Evolutionary conservation across 2,888 invertebrate genomes (phyloP).

Genomic region (Cantharis rustica): DNA sequence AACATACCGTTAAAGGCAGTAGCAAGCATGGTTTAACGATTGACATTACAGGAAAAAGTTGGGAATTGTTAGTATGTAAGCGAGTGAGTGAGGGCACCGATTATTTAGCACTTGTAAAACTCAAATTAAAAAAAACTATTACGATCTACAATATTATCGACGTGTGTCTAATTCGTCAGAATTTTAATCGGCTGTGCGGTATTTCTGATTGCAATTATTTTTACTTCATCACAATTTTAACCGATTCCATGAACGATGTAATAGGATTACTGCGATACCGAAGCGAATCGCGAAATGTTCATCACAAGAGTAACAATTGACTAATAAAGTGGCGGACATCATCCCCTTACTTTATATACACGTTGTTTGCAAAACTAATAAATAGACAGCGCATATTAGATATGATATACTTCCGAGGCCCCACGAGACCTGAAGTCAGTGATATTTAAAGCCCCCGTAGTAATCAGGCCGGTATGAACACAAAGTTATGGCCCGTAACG

Average conservation of each 20-base stretch:
- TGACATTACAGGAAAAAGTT: conserved; percentile 6
- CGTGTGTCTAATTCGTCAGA: conserved; percentile 15
- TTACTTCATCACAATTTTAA: conserved; percentile 6
- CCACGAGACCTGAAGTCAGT: conserved; percentile 67
- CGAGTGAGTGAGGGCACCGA: background rate
- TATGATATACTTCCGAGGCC: conserved; percentile 54
- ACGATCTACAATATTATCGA: background rate
- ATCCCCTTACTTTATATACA: conserved; percentile 33
- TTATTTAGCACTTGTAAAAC: conserved; percentile 7
- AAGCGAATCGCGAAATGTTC: conserved; percentile 23
- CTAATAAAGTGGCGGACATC: conserved; percentile 28
- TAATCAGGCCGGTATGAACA: conserved; percentile 51
- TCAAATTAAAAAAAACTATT: conserved; percentile 9
- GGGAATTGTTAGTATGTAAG: background rate
- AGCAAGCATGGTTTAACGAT: conserved; percentile 31
- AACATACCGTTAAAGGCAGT: conserved; percentile 34
- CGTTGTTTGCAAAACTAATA: conserved; percentile 29
- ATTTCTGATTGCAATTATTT: conserved; percentile 12
- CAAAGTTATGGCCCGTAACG: conserved; percentile 55
- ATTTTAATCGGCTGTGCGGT: conserved; percentile 10
- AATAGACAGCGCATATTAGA: conserved; percentile 38
- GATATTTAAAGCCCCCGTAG: conserved; percentile 67
- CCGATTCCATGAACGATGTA: background rate
- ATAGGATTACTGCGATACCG: conserved; percentile 8
- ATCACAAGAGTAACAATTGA: conserved; percentile 21